These are phyloP conservation scores for Ips nitidus DNA, from an alignment of 1,140 invertebrate species.

Conservation along the genomic window DNA sequence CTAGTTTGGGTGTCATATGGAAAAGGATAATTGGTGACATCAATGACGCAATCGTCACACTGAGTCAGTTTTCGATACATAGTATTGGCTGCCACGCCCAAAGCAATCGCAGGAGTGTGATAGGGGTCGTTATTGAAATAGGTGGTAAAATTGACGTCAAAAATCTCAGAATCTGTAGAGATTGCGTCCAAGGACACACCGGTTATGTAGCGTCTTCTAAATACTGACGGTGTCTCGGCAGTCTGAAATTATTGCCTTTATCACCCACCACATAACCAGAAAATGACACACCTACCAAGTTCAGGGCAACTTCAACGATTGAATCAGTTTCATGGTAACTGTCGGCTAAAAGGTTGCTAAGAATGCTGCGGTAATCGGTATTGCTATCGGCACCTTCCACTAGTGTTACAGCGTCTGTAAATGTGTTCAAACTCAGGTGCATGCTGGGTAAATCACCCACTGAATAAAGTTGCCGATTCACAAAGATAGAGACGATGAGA, in stretches of 20 bases:
- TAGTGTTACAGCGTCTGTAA: constrained; percentile 48
- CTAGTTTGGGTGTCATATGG: constrained; percentile 53
- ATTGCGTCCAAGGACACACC: constrained; percentile 40
- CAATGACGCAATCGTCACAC: constrained; percentile 54
- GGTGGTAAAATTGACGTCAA: constrained; percentile 40
- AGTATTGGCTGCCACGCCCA: constrained; percentile 42
- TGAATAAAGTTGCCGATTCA: constrained; percentile 54
- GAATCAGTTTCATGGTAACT: constrained; percentile 13
- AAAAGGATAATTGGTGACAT: constrained; percentile 69
- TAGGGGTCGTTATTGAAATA: constrained; percentile 69
- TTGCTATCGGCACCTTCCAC: constrained; percentile 42
- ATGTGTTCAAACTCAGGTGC: constrained; percentile 47
- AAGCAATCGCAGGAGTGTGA: constrained; percentile 59
- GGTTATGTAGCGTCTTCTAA: constrained; percentile 52
- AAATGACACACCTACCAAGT: constrained; percentile 35
- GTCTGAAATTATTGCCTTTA: constrained; percentile 36
- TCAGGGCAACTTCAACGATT: constrained; percentile 27
- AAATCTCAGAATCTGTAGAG: background rate
- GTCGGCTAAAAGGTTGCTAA: constrained; percentile 4
- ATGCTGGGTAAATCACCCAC: constrained; percentile 53
- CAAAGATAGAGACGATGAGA: constrained; percentile 60
- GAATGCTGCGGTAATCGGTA: background rate
- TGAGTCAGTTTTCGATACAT: constrained; percentile 50
- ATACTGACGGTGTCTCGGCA: constrained; percentile 30
- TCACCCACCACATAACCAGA: background rate